Evolutionary conservation across 2,113 vertebrate genomes (phyloP), one percentile per base, ranked within the genome.

Genomic region (Hippopotamus amphibius): DNA sequence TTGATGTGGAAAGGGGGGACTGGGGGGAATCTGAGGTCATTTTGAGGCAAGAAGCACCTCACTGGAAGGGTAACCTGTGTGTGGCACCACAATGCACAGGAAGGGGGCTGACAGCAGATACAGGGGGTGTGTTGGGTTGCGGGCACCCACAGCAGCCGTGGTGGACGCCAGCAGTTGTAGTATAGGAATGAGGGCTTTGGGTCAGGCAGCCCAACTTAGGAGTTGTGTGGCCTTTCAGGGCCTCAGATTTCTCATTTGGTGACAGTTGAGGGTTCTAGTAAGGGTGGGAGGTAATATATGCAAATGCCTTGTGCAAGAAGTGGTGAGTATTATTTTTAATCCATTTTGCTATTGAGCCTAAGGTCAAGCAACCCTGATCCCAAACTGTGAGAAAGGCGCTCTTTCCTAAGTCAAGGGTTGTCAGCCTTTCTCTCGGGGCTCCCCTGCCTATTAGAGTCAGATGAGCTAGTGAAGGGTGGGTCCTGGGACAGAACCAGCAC

Each of bases 141-240:
- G 16, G 11, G 24, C 9, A 8, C 6, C 5, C 15, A 3, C 0
- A 2, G 83, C 1, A 0, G 30, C 59, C 33, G 6, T 46, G 24
- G 83, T 43, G 43, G 37, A 81, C 46, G 68, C 33, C 4, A 80
- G 63, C 5, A 37, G 10, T 1, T 19, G 5, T 1, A 16, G 71
- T 13, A 4, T 11, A 79, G 79, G 57, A 81, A 63, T 55, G 76
- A 80, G 61, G 61, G 48, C 33, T 90, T 80, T 16, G 24, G 69
- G 24, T 55, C 65, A 33, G 76, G 69, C 76, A 83, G 59, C 33
- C 30, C 6, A 21, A 24, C 43, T 30, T 80, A 26, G 21, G 61
- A 79, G 30, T 10, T 30, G 2, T 26, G 28, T 48, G 55, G 68
- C 57, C 61, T 71, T 82, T 57, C 2, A 50, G 30, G 48, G 21